phyloP scores from a whole-genome alignment of 2,797 vertebrate genomes.

The Sarcoramphus papa region DNA sequence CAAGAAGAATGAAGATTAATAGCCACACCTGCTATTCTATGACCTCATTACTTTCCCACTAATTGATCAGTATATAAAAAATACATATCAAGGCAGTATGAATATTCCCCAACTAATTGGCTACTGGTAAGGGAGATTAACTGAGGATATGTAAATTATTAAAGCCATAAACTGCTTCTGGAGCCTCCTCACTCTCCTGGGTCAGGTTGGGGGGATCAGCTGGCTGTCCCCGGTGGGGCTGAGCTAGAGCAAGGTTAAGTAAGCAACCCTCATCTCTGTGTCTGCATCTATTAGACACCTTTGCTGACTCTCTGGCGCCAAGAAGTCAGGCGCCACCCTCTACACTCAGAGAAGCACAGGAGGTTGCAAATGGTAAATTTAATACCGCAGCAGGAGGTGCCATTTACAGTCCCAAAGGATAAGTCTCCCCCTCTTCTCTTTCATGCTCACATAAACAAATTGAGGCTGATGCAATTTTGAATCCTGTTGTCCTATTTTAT shows the following conservation, averaged over 20 bases:
- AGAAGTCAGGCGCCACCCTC: constrained; percentile 57
- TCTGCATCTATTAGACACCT: constrained; percentile 56
- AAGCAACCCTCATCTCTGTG: constrained; percentile 9
- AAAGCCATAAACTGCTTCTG: constrained; percentile 69
- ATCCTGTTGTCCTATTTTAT: constrained; percentile 41
- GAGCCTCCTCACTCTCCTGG: constrained; percentile 52
- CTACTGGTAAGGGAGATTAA: constrained; percentile 75
- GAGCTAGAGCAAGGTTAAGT: constrained; percentile 35
- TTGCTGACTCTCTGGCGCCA: constrained; percentile 51
- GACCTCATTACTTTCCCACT: constrained; percentile 59
- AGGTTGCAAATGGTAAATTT: constrained; percentile 68
- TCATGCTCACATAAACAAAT: constrained; percentile 68
- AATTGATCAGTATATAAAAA: constrained; percentile 68
- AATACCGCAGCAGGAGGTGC: constrained; percentile 69
- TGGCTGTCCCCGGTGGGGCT: background rate
- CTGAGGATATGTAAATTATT: constrained; percentile 80
- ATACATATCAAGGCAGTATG: constrained; percentile 34
- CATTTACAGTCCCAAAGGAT: constrained; percentile 66
- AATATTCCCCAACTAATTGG: constrained; percentile 63
- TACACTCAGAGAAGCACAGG: constrained; percentile 39
- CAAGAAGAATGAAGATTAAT: constrained; percentile 22
- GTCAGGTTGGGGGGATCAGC: constrained; percentile 8
- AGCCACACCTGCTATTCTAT: constrained; percentile 60
- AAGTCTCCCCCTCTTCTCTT: constrained; percentile 58
- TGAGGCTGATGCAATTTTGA: constrained; percentile 65